Percentiles rank a stretch among this genome's conserved stretches.
Evolutionary conservation across 2,888 invertebrate species (phyloP).

Genomic region (Latrodectus hesperus): DNA sequence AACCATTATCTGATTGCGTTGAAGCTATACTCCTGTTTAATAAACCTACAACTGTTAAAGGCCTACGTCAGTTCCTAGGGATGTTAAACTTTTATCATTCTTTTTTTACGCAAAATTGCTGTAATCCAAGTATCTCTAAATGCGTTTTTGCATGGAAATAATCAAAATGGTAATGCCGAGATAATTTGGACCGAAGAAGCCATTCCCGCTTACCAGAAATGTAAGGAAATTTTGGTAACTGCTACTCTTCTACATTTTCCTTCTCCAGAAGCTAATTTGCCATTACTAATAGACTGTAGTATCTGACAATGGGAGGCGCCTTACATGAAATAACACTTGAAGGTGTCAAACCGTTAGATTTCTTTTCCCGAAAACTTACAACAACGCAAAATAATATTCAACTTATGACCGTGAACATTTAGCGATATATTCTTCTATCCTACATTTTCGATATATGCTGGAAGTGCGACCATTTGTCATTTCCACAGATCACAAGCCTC

Average conservation of each 20-base stretch:
- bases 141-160: neutral
- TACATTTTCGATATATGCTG: neutral
- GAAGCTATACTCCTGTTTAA: neutral
- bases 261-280: neutral
- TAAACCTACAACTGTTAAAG: too few relatives aligned
- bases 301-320: too few relatives aligned
- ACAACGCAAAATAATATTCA: neutral
- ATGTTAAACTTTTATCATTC: slow-evolving; percentile 1
- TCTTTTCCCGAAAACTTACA: neutral
- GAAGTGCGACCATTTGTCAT: neutral
- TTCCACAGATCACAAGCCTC: neutral
- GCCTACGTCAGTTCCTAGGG: neutral
- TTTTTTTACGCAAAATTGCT: neutral
- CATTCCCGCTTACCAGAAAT: too few relatives aligned
- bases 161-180: neutral
- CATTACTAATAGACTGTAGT: neutral
- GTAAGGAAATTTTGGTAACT: too few relatives aligned
- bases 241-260: neutral
- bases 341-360: neutral
- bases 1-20: neutral
- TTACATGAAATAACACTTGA: neutral
- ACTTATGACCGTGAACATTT: neutral
- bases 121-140: neutral
- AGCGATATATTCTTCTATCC: neutral
- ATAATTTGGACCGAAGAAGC: too few relatives aligned